Percentiles rank a stretch among this genome's conserved stretches.
Evolutionary conservation across 1,140 invertebrate genomes (phyloP).

Genomic region (Pseudomyrmex pallidus): DNA sequence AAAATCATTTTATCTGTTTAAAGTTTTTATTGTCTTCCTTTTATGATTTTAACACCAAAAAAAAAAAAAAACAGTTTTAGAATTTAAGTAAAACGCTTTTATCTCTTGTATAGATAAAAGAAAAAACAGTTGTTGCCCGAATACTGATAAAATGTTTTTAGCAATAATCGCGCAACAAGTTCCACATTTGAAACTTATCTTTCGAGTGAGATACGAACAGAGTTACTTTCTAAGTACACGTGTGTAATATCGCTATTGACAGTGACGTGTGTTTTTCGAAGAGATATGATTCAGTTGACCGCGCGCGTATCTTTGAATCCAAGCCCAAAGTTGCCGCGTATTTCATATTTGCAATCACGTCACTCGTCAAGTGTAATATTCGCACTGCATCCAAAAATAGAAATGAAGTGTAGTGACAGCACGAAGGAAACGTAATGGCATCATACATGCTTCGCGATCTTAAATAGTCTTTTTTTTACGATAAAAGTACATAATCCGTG

Average conservation of each 20-base stretch:
- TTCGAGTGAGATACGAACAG: background rate
- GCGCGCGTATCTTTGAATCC: background rate
- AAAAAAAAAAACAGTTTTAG: too few relatives aligned
- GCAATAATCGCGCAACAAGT: background rate
- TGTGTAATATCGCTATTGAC: constrained; percentile 40
- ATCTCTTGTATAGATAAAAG: too few relatives aligned
- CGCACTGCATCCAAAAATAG: background rate
- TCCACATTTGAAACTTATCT: constrained; percentile 1
- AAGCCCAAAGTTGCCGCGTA: constrained; percentile 45
- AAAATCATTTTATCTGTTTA: too few relatives aligned
- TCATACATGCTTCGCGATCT: background rate
- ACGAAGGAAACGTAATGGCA: background rate
- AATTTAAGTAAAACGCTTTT: too few relatives aligned
- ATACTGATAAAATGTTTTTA: background rate
- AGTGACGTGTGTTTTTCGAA: constrained; percentile 50
- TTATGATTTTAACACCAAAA: too few relatives aligned
- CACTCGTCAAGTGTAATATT: constrained; percentile 20
- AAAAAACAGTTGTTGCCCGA: background rate
- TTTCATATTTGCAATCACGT: constrained; percentile 50
- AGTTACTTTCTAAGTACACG: constrained; percentile 32
- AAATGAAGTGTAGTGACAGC: background rate
- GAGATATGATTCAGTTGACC: constrained; percentile 60
- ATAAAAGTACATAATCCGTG: background rate
- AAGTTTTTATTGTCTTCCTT: too few relatives aligned
- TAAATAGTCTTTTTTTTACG: background rate